Percentiles rank a stretch among this genome's conserved stretches.
phyloP scores from a whole-genome alignment of 1,140 invertebrate genomes.

The Papilio polytes region DNA sequence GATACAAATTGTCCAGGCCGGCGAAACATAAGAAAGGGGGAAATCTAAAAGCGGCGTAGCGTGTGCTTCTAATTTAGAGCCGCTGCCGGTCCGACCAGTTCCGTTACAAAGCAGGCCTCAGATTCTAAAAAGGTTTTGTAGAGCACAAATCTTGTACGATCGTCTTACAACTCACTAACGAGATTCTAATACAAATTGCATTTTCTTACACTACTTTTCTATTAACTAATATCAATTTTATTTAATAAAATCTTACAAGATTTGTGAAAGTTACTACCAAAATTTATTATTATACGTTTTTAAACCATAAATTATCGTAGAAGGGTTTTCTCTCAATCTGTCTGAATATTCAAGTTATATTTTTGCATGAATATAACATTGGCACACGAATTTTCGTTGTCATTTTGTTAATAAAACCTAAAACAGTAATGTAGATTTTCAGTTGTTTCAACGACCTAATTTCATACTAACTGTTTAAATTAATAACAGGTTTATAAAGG shows the following conservation, averaged over 20 bases:
- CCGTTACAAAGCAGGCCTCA: constrained; percentile 58
- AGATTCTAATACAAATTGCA: constrained; percentile 5
- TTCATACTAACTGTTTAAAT: neutral
- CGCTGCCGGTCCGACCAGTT: constrained; percentile 64
- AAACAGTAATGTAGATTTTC: neutral
- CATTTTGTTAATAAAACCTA: too few relatives aligned
- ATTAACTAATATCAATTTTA: neutral
- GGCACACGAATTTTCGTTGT: too few relatives aligned
- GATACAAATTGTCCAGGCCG: constrained; percentile 74
- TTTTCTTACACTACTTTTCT: constrained; percentile 1
- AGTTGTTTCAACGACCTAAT: neutral
- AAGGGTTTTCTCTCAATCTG: too few relatives aligned
- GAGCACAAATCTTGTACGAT: constrained; percentile 50
- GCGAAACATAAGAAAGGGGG: constrained; percentile 71
- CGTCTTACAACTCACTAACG: constrained; percentile 29
- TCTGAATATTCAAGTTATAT: too few relatives aligned
- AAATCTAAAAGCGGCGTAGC: constrained; percentile 68
- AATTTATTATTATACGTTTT: too few relatives aligned
- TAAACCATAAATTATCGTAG: too few relatives aligned
- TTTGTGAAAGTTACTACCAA: too few relatives aligned
- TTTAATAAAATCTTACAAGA: neutral
- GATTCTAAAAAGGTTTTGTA: constrained; percentile 65
- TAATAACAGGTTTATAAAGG: constrained; percentile 6
- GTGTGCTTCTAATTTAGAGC: constrained; percentile 71
- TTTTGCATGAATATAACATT: too few relatives aligned